These are phyloP conservation scores for Drosophila atroscutellata DNA, from an alignment of 2,888 invertebrate genomes.

Conservation along the genomic window DNA sequence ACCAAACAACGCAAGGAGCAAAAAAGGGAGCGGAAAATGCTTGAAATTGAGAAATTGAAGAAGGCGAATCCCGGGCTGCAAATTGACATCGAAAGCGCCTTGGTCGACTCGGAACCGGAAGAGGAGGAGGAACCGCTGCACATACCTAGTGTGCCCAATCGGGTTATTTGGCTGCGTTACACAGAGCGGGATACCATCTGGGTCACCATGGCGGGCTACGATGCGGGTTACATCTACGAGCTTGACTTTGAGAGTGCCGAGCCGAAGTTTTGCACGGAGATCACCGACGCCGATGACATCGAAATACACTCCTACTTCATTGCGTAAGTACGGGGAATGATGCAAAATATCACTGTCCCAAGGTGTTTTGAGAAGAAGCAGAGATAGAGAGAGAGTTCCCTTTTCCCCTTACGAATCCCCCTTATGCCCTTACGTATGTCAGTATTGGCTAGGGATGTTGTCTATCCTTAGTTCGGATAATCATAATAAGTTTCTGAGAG, in stretches of 20 bases:
- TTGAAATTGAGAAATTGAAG: conserved; percentile 87
- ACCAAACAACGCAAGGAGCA: conserved; percentile 86
- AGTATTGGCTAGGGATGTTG: not conserved
- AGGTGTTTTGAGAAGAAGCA: not conserved
- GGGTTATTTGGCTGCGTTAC: conserved; percentile 87
- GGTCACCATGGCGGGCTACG: conserved; percentile 88
- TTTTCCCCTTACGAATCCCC: not conserved
- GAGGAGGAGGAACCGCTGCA: conserved; percentile 86
- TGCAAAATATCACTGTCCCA: not conserved
- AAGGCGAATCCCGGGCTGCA: conserved; percentile 87
- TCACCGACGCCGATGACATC: conserved; percentile 86
- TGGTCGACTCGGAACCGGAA: conserved; percentile 87
- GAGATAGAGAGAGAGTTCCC: not conserved
- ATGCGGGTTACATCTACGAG: conserved; percentile 89
- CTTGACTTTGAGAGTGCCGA: conserved; percentile 85
- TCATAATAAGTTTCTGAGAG: not conserved
- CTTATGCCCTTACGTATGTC: not conserved
- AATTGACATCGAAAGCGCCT: conserved; percentile 87
- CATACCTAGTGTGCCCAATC: conserved; percentile 87
- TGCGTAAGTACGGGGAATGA: conserved; percentile 83
- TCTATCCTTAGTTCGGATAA: not conserved
- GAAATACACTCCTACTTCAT: conserved; percentile 87
- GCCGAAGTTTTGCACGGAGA: conserved; percentile 85
- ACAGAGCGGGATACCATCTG: conserved; percentile 86
- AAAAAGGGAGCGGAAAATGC: conserved; percentile 86